Conservation (phyloP, 2,888 invertebrate genomes). For the Leucoma salicis region DNA sequence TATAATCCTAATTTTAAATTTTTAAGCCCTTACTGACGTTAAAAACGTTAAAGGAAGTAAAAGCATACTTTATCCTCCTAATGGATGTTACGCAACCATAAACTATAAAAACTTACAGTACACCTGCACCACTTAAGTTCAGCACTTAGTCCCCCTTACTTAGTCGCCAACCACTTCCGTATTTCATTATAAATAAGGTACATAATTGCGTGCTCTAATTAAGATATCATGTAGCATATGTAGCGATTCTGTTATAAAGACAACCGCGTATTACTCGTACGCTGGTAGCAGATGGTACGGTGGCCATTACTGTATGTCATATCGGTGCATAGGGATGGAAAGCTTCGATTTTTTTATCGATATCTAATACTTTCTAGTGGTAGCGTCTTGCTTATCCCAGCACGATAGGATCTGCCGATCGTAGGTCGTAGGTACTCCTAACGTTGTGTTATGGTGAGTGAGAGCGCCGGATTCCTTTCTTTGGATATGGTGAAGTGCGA, state of each 20-base stretch:
- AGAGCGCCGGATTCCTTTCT: too few species aligned
- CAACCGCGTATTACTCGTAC: constrained; percentile 61
- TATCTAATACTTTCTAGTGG: background rate
- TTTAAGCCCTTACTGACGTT: background rate
- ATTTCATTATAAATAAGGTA: constrained; percentile 17
- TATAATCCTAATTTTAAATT: too few species aligned
- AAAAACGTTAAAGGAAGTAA: background rate
- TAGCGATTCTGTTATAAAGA: constrained; percentile 49
- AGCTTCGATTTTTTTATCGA: constrained; percentile 8
- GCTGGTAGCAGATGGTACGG: constrained; percentile 56
- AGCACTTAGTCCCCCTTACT: constrained; percentile 24
- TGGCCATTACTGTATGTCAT: constrained; percentile 44
- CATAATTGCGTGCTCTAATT: constrained; percentile 32
- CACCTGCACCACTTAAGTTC: constrained; percentile 37
- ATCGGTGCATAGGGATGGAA: constrained; percentile 51
- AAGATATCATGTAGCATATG: constrained; percentile 32
- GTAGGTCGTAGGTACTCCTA: too few species aligned
- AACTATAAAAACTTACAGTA: constrained; percentile 29
- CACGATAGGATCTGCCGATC: too few species aligned
- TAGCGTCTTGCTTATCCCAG: too few species aligned
- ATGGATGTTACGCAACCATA: constrained; percentile 10
- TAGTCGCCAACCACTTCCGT: constrained; percentile 18
- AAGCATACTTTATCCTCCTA: too few species aligned
- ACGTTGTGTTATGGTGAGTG: too few species aligned
- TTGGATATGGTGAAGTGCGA: too few species aligned